phyloP scores from a whole-genome alignment of 2,888 invertebrate species.

The Mellilla xanthometata region DNA sequence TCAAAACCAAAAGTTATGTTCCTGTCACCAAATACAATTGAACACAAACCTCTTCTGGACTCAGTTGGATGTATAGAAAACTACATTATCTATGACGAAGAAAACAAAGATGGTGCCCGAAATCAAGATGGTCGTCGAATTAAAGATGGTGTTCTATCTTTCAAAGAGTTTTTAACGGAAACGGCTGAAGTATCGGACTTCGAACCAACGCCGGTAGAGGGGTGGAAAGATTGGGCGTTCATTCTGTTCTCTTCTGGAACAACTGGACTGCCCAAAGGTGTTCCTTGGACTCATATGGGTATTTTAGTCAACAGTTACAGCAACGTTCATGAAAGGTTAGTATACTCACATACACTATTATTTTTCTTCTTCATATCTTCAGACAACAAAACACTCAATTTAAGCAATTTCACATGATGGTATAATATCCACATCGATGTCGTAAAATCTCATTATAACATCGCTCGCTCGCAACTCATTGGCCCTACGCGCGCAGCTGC shows the following conservation, averaged over 20 bases:
- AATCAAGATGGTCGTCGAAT: too few species aligned
- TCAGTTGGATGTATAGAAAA: slow-evolving; percentile 17
- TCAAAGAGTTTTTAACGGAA: slow-evolving; percentile 32
- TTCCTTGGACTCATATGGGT: slow-evolving; percentile 37
- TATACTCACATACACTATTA: too few species aligned
- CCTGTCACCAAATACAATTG: slow-evolving; percentile 31
- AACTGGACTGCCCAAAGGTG: slow-evolving; percentile 43
- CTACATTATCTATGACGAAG: slow-evolving; percentile 34
- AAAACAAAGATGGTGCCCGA: slow-evolving; percentile 12
- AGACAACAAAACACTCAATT: too few species aligned
- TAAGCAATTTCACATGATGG: too few species aligned
- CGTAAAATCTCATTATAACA: too few species aligned
- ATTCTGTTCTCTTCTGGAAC: slow-evolving; percentile 44
- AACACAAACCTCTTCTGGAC: slow-evolving; percentile 21
- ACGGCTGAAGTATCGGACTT: slow-evolving; percentile 29
- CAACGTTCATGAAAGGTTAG: slow-evolving; percentile 20
- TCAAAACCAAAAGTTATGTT: slow-evolving; percentile 40
- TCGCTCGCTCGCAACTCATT: too few species aligned
- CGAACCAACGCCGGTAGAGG: slow-evolving; percentile 31
- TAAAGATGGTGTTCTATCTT: slow-evolving; percentile 1
- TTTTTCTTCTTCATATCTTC: too few species aligned
- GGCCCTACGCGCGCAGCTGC: too few species aligned
- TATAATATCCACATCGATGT: too few species aligned
- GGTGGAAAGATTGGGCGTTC: slow-evolving; percentile 33
- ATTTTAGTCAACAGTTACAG: slow-evolving; percentile 15